Percentiles rank a stretch among this genome's conserved stretches.
phyloP scores from a whole-genome alignment of 2,113 vertebrate species.

The Choloepus hoffmanni region DNA sequence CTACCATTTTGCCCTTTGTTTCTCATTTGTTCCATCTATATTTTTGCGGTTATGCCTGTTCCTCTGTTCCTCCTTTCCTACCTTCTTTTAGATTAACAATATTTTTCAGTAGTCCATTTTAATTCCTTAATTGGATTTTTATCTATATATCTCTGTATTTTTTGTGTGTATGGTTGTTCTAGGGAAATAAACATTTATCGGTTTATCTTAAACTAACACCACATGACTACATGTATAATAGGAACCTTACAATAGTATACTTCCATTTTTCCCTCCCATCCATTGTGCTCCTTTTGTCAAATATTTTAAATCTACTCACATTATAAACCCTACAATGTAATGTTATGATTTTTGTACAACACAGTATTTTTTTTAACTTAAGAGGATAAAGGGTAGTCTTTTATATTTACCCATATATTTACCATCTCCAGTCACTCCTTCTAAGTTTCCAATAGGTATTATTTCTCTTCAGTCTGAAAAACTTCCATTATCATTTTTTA shows the following conservation, averaged over 20 bases:
- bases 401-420: neutral
- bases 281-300: neutral
- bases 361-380: neutral
- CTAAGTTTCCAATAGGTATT: neutral
- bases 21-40: neutral
- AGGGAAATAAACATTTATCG: neutral
- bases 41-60: neutral
- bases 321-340: neutral
- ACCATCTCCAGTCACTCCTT: neutral
- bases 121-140: neutral
- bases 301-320: neutral
- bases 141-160: neutral
- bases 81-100: neutral
- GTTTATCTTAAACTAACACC: neutral
- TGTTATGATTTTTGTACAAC: neutral
- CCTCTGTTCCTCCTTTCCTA: neutral
- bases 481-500: too few relatives aligned
- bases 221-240: neutral
- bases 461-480: neutral
- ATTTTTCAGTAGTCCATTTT: neutral
- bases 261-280: neutral
- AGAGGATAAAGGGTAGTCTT: neutral
- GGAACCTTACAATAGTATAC: neutral
- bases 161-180: neutral
- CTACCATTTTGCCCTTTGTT: neutral